Conservation (phyloP, 2,113 vertebrate species). For the Malurus elegans region DNA sequence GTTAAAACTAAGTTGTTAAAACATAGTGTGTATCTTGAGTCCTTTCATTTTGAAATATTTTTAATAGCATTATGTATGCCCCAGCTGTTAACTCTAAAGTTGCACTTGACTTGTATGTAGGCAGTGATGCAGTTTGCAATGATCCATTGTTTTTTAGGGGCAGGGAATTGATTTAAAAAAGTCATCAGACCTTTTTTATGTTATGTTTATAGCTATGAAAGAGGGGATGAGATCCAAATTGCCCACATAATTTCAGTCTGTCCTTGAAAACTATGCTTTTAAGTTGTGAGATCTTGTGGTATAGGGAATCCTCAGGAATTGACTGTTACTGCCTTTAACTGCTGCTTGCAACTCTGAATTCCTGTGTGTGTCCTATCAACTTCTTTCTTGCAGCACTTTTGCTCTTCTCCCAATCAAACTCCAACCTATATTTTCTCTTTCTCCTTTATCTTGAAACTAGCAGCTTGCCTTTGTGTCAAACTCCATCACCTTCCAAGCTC, state of each 20-base stretch:
- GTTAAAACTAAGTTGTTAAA: neutral
- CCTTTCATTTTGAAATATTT: neutral
- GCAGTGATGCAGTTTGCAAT: neutral
- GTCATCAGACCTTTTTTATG: neutral
- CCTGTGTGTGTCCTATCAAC: neutral
- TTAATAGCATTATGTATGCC: neutral
- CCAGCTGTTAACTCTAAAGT: neutral
- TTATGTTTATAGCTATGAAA: neutral
- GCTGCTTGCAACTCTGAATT: neutral
- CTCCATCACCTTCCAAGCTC: neutral
- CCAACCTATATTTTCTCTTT: neutral
- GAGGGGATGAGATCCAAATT: neutral
- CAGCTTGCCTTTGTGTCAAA: neutral
- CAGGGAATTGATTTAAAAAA: neutral
- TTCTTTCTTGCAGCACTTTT: neutral
- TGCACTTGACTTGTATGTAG: neutral
- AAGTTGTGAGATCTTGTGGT: neutral
- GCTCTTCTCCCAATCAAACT: neutral
- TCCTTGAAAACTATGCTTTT: neutral
- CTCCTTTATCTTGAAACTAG: neutral
- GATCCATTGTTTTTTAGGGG: neutral
- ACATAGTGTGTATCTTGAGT: neutral
- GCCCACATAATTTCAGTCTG: neutral
- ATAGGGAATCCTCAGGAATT: neutral
- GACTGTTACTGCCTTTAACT: neutral